Percentiles rank a stretch among this genome's conserved stretches.
Conservation (phyloP, 1,140 invertebrate species). For the Condylostylus longicornis region DNA sequence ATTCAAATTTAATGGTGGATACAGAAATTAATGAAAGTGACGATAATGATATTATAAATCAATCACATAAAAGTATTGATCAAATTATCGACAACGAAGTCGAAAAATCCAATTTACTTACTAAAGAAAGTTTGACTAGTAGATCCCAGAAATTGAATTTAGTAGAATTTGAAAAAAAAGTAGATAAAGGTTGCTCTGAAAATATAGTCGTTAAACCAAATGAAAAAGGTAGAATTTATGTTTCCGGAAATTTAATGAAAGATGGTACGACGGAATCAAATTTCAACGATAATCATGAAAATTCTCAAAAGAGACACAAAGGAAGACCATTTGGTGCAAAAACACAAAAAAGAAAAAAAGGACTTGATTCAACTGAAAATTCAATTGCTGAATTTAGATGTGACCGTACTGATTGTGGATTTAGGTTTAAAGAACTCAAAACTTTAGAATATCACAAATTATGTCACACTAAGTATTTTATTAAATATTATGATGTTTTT, state of each 20-base stretch:
- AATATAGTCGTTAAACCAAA: background rate
- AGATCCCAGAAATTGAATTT: no score
- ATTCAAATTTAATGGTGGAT: no score
- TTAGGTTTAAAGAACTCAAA: conserved; percentile 26
- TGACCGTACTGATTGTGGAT: conserved; percentile 24
- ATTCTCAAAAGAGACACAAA: conserved; percentile 13
- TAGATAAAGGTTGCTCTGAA: no score
- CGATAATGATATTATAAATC: no score
- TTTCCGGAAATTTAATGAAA: conserved; percentile 24
- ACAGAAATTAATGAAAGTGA: no score
- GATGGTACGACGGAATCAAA: conserved; percentile 1
- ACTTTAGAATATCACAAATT: conserved; percentile 39
- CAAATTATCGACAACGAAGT: no score
- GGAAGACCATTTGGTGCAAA: conserved; percentile 28
- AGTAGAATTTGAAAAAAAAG: no score
- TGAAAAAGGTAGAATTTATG: conserved; percentile 27
- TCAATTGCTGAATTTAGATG: conserved; percentile 17
- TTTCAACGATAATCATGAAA: conserved; percentile 10
- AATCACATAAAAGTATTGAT: no score
- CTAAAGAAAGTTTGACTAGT: no score
- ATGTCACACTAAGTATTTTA: conserved; percentile 39
- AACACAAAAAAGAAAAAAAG: conserved; percentile 1
- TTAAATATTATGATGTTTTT: background rate
- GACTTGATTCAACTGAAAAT: background rate
- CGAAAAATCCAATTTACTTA: no score